These are phyloP conservation scores for Eupleurogrammus muticus DNA, from an alignment of 2,797 vertebrate species.

Conservation along the genomic window DNA sequence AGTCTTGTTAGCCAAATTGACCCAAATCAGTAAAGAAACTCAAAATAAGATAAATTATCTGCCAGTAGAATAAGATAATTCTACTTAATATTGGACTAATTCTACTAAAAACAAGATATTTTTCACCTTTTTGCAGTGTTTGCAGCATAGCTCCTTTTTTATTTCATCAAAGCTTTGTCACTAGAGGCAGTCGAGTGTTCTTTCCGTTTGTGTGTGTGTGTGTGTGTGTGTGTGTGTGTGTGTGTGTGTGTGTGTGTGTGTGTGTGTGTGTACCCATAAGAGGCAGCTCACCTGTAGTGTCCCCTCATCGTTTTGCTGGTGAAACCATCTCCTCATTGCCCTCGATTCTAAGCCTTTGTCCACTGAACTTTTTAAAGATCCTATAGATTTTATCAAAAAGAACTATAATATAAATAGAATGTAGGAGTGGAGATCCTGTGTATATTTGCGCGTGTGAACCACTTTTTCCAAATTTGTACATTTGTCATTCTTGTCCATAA, in stretches of 20 bases:
- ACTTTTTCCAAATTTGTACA: constrained; percentile 10
- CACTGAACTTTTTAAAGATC: constrained; percentile 52
- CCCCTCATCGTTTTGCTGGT: constrained; percentile 24
- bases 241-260: not conserved
- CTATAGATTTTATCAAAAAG: constrained; percentile 65
- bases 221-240: not conserved
- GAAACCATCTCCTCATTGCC: constrained; percentile 40
- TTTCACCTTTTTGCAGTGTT: too few relatives aligned
- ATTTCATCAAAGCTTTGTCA: constrained; percentile 10
- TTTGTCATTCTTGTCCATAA: constrained; percentile 15
- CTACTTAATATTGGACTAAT: too few relatives aligned
- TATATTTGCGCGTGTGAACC: constrained; percentile 30
- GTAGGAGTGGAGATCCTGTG: constrained; percentile 16
- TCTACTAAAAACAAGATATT: too few relatives aligned
- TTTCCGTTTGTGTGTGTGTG: not conserved
- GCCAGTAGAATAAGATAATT: too few relatives aligned
- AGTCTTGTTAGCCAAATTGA: too few relatives aligned
- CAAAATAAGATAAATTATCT: too few relatives aligned
- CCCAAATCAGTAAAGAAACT: too few relatives aligned
- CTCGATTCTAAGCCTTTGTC: constrained; percentile 59
- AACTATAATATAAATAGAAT: constrained; percentile 51
- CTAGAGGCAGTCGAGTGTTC: not conserved
- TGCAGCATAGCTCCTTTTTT: not conserved
- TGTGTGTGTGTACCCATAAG: constrained; percentile 14
- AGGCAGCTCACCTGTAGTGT: constrained; percentile 33